phyloP scores from a whole-genome alignment of 92 coral and sea anemone species.

The Epizoanthus stellaris region DNA sequence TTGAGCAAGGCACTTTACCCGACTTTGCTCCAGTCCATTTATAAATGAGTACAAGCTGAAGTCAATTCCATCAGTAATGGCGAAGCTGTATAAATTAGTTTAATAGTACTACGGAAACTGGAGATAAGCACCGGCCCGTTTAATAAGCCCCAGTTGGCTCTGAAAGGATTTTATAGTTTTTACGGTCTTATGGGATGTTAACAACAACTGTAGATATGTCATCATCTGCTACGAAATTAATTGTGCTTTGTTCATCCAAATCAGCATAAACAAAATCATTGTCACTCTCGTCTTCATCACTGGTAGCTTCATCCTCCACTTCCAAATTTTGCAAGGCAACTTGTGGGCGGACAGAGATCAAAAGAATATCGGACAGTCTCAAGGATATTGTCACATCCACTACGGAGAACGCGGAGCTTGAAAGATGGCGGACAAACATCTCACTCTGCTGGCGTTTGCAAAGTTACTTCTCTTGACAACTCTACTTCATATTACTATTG shows the following conservation, averaged over 20 bases:
- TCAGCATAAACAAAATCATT: neutral
- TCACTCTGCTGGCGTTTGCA: too few species aligned
- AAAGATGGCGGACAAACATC: too few species aligned
- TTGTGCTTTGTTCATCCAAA: slow-evolving; percentile 1
- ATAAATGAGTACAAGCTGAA: neutral
- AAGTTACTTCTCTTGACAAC: too few species aligned
- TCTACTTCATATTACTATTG: too few species aligned
- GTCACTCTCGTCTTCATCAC: slow-evolving; percentile 2
- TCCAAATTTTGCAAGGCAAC: too few species aligned
- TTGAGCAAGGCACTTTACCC: too few species aligned
- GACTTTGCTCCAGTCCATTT: too few species aligned
- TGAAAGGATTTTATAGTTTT: neutral
- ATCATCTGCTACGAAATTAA: slow-evolving; percentile 4
- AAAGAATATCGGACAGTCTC: too few species aligned
- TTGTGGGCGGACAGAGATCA: too few species aligned
- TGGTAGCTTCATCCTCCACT: neutral
- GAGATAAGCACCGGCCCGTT: too few species aligned
- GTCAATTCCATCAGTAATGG: neutral
- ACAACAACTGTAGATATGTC: slow-evolving; percentile 14
- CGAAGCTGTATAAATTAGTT: slow-evolving; percentile 1
- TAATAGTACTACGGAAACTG: neutral
- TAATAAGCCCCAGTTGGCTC: neutral
- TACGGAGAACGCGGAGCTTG: too few species aligned
- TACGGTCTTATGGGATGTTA: neutral
- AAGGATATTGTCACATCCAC: too few species aligned